Evolutionary conservation across 2,797 vertebrate species (phyloP), one percentile per base, ranked within the genome.

Genomic region (Molothrus ater): DNA sequence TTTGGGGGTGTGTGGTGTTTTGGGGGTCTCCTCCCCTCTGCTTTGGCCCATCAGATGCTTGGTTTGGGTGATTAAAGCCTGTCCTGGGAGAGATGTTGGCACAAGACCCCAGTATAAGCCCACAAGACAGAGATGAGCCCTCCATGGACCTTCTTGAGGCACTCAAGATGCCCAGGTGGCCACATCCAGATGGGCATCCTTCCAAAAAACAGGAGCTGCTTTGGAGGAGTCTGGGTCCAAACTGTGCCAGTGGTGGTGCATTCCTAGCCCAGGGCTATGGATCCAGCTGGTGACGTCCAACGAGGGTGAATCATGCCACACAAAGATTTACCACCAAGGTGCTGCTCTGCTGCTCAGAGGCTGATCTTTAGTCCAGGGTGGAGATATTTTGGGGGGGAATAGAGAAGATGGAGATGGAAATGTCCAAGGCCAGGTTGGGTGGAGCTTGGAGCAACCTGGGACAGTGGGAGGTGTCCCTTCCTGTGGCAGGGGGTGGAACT

Each of bases 61-160:
- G 31, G 3, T 65, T 75, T 89, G 56, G 25, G 40, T 6, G 3
- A 21, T 54, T 50, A 59, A 34, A 61, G 17, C 38, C 50, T 38
- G 14, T 29, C 29, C 53, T 45, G 32, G 45, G n/a, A 63, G 65
- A 70, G 18, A 10, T 1, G 0, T 12, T 63, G 61, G 6, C 19
- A 17, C 13, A n/a, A 42, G 20, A 20, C n/a, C 47, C 21, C 21
- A 13, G 0, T 5, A 15, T 1, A 11, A 83, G 24, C 17, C 34
- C 45, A 42, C 18, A 5, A 31, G 48, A 22, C 47, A 82, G 11
- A 60, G 6, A 3, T 11, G 17, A 11, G 31, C 14, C 22, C 22
- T 60, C 29, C 50, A 68, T 0, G 0, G 10, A 32, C 20, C 13
- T 22, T 73, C 53, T 10, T 6, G 22, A 47, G 53, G n/a, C 24